These are phyloP conservation scores for Agonopterix subpropinquella DNA, from an alignment of 2,888 invertebrate genomes.

Conservation along the genomic window DNA sequence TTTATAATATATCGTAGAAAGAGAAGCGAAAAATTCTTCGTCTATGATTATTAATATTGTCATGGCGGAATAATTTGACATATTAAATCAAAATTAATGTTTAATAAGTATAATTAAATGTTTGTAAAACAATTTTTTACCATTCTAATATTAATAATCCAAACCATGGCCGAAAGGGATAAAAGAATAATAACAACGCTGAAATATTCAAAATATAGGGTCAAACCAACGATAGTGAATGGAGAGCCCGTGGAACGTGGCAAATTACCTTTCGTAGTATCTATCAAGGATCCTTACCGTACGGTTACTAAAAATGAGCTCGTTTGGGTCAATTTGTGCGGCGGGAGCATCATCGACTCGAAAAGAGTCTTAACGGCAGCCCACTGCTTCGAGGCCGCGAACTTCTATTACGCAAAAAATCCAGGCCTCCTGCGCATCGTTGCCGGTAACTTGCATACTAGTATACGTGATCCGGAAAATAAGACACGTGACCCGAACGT, in stretches of 20 bases:
- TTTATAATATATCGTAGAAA: no score
- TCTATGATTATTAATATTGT: no score
- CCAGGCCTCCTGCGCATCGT: constrained; percentile 29
- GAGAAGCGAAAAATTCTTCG: no score
- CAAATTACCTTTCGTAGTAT: constrained; percentile 46
- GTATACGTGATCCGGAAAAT: constrained; percentile 21
- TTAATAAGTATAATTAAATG: no score
- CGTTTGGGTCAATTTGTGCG: constrained; percentile 45
- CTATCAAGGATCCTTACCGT: constrained; percentile 34
- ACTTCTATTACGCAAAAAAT: constrained; percentile 28
- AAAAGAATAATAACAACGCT: constrained; percentile 40
- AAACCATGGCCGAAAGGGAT: constrained; percentile 15
- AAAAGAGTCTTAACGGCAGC: constrained; percentile 44
- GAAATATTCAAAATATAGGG: constrained; percentile 32
- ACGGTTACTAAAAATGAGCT: constrained; percentile 3
- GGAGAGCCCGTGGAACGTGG: constrained; percentile 29
- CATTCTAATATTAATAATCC: background rate
- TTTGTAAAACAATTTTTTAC: background rate
- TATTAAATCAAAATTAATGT: no score
- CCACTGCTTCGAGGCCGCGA: constrained; percentile 49
- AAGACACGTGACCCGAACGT: background rate
- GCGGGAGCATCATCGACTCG: constrained; percentile 44
- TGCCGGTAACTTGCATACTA: constrained; percentile 34
- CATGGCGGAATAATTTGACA: no score
- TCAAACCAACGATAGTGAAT: constrained; percentile 38